phyloP scores from a whole-genome alignment of 92 coral and sea anemone species.

The Plumapathes pennacea region DNA sequence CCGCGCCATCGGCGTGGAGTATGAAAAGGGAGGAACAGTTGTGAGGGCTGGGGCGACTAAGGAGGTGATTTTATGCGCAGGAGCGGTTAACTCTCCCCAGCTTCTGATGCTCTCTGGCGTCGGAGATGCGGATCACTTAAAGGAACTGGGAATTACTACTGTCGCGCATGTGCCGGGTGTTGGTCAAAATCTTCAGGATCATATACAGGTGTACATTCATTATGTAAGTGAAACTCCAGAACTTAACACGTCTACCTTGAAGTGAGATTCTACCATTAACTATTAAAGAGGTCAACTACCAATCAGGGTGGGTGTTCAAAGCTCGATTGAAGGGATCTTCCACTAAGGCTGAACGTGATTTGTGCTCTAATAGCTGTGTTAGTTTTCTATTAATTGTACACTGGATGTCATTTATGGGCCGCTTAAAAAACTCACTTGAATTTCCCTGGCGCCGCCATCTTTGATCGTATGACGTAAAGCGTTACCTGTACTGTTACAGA shows the following conservation, averaged over 20 bases:
- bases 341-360: background rate
- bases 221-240: constrained; percentile 1
- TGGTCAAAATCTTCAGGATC: constrained; percentile 86
- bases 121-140: constrained; percentile 78
- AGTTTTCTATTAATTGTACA: too few relatives aligned
- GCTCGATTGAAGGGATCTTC: too few relatives aligned
- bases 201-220: constrained; percentile 68
- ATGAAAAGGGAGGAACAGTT: constrained; percentile 57
- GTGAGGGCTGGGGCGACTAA: constrained; percentile 68
- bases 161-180: constrained; percentile 82
- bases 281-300: too few relatives aligned
- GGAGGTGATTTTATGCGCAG: constrained; percentile 82
- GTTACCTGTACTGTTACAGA: too few relatives aligned
- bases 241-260: too few relatives aligned
- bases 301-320: too few relatives aligned
- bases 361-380: too few relatives aligned
- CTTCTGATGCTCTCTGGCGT: constrained; percentile 85
- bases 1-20: constrained; percentile 80
- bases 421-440: too few relatives aligned
- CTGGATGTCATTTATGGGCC: too few relatives aligned
- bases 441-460: too few relatives aligned
- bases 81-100: constrained; percentile 85
- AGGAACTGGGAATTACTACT: constrained; percentile 74
- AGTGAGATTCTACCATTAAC: too few relatives aligned
- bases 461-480: too few relatives aligned